phyloP scores from a whole-genome alignment of 2,888 invertebrate species.

The Diaprepes abbreviatus region DNA sequence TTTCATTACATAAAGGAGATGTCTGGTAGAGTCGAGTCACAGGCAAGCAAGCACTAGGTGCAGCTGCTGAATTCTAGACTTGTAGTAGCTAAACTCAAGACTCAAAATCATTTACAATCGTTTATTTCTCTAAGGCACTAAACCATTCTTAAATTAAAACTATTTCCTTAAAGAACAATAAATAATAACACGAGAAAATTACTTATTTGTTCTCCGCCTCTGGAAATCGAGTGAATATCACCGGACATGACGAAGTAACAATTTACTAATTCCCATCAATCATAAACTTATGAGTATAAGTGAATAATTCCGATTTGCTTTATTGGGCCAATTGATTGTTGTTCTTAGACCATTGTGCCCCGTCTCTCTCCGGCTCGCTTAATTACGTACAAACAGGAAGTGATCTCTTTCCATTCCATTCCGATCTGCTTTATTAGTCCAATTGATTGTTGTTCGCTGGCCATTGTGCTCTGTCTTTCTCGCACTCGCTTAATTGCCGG shows the following conservation, averaged over 20 bases:
- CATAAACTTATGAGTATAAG: constrained; percentile 68
- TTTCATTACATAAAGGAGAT: too few relatives aligned
- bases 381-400: constrained; percentile 47
- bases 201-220: too few relatives aligned
- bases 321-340: constrained; percentile 63
- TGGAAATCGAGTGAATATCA: constrained; percentile 47
- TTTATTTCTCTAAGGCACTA: too few relatives aligned
- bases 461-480: constrained; percentile 53
- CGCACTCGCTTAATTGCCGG: constrained; percentile 39
- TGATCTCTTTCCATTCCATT: constrained; percentile 52
- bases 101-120: too few relatives aligned
- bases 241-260: constrained; percentile 67
- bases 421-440: constrained; percentile 61
- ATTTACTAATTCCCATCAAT: constrained; percentile 68
- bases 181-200: too few relatives aligned
- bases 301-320: constrained; percentile 63
- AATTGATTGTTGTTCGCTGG: constrained; percentile 63
- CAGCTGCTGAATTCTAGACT: too few relatives aligned
- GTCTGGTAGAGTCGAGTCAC: too few relatives aligned
- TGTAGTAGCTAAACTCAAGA: too few relatives aligned
- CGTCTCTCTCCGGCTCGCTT: constrained; percentile 43
- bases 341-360: constrained; percentile 50
- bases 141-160: too few relatives aligned
- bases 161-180: too few relatives aligned
- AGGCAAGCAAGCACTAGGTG: too few relatives aligned